Conservation (phyloP, 2,113 vertebrate genomes). For the Caretta caretta region DNA sequence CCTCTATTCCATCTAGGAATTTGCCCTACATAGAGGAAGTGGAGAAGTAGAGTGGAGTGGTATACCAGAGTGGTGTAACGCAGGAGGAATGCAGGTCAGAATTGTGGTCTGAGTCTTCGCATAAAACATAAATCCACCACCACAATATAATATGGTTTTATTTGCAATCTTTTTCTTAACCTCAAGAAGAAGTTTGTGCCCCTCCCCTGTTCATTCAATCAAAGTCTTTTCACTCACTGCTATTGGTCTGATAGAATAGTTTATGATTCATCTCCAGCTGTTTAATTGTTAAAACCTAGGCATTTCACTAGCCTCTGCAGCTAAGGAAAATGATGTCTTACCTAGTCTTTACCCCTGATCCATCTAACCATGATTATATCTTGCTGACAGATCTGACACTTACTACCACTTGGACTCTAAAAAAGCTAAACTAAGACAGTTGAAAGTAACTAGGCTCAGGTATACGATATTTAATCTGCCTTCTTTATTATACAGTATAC, state of each 20-base stretch:
- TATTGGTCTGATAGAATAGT: conserved; percentile 1
- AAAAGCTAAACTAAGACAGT: background rate
- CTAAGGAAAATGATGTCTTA: background rate
- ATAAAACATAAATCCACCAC: background rate
- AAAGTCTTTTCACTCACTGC: background rate
- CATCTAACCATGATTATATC: background rate
- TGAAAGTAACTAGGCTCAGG: background rate
- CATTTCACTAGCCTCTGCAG: background rate
- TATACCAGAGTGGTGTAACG: background rate
- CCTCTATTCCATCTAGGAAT: background rate
- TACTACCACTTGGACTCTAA: background rate
- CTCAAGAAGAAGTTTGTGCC: background rate
- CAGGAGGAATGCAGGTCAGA: background rate
- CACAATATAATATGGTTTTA: background rate
- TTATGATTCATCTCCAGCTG: background rate
- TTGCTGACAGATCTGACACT: background rate
- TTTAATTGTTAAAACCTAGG: background rate
- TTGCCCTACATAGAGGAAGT: background rate
- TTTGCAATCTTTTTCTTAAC: background rate
- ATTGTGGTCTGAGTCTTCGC: background rate
- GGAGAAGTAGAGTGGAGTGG: background rate
- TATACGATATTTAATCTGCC: background rate
- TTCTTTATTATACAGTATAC: background rate
- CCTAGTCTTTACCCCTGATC: background rate
- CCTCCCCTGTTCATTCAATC: background rate